A percentile compares a stretch with the other conserved stretches of the same genome.
These are phyloP conservation scores for Entomyzon cyanotis DNA, from an alignment of 2,113 vertebrate species.

Conservation along the genomic window DNA sequence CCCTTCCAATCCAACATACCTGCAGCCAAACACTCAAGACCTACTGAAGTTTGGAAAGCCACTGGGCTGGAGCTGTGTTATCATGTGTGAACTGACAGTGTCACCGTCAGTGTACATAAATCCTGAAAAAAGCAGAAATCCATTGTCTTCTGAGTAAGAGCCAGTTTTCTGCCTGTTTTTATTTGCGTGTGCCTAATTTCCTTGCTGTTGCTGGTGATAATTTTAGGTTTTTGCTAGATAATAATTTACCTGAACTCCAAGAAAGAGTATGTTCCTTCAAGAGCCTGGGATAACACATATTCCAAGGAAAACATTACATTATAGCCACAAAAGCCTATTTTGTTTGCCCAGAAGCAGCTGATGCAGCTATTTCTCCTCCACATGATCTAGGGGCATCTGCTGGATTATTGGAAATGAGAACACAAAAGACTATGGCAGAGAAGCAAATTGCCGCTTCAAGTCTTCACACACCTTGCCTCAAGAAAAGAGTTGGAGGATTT, in stretches of 20 bases:
- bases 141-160: neutral
- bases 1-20: neutral
- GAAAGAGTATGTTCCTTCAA: neutral
- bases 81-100: neutral
- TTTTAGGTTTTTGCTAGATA: neutral
- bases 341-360: conserved; percentile 3
- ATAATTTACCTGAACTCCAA: neutral
- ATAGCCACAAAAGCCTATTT: neutral
- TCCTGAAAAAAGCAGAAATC: neutral
- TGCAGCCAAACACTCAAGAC: neutral
- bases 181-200: neutral
- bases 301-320: conserved; percentile 8
- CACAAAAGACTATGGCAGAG: neutral
- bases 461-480: conserved; percentile 19
- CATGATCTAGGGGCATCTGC: conserved; percentile 32
- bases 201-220: neutral
- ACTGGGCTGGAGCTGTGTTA: neutral
- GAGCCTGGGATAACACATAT: neutral
- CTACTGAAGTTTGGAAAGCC: neutral
- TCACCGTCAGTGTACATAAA: neutral
- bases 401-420: conserved; percentile 23
- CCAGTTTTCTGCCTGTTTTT: neutral
- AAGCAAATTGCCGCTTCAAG: neutral
- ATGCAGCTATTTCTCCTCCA: neutral
- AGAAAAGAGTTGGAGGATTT: conserved; percentile 1